Evolutionary conservation across 2,797 vertebrate genomes (phyloP), one percentile per base, ranked within the genome.

Genomic region (Pygocentrus nattereri): DNA sequence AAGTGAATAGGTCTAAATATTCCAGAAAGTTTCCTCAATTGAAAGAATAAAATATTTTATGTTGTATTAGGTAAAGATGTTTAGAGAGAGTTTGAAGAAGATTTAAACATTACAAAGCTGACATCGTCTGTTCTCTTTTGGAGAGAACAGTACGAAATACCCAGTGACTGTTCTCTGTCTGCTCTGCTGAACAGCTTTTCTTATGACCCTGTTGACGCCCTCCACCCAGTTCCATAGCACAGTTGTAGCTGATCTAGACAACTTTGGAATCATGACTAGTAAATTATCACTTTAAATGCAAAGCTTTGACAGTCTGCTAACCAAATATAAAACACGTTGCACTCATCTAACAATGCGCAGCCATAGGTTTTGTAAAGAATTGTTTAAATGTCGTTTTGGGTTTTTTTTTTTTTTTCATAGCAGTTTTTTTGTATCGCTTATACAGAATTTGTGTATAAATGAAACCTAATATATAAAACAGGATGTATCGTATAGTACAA

Each of bases 391-490:
- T 86, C 72, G 78, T 85, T 88, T 83, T 90, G 86, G 85, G 78
- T 88, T 86, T 87, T 81, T 89, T 84, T 78, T 47, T n/a, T 76
- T 72, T 84, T 89, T 84, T 78, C 47, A 56, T 81, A 69, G 41
- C 41, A 79, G 68, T 50, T 72, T 54, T n/a, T 76, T 27, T 23
- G 44, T 72, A 25, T 70, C 12, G 52, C 64, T 82, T 49, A 49
- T 78, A 59, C 21, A 44, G 81, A 82, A 69, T 85, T 87, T 86
- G 87, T 93, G 87, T 94, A 90, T 88, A 92, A 93, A 93, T 91
- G 83, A 91, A 94, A 91, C 77, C 86, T 94, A 95, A 94, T 94
- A 95, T 95, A 94, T 95, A 82, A 84, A 74, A 76, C 87, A 84
- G 84, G 85, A 82, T 84, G 65, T 68, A 15, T 61, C 13, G 58